Conservation (phyloP, 2,888 invertebrate species). For the Nomada ruficornis region DNA sequence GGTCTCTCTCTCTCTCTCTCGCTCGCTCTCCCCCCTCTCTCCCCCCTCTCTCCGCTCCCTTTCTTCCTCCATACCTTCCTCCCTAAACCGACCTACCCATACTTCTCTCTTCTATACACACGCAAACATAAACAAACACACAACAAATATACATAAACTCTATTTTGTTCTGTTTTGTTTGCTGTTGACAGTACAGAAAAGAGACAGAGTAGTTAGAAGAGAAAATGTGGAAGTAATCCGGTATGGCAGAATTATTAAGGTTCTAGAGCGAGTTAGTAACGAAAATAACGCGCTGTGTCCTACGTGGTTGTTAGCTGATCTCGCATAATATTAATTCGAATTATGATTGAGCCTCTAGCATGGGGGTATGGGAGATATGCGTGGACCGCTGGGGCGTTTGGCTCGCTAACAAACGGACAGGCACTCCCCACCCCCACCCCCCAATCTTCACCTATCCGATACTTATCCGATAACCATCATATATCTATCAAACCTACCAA, state of each 20-base stretch:
- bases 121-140: neutral
- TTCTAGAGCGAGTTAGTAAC: slow-evolving; percentile 18
- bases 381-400: slow-evolving; percentile 84
- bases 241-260: slow-evolving; percentile 8
- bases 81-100: no score
- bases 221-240: slow-evolving; percentile 70
- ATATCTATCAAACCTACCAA: neutral
- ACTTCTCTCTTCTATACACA: neutral
- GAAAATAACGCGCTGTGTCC: slow-evolving; percentile 36
- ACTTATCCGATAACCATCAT: neutral
- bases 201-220: slow-evolving; percentile 62
- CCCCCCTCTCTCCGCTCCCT: slow-evolving; percentile 19
- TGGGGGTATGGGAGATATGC: slow-evolving; percentile 83
- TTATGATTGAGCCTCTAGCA: slow-evolving; percentile 82
- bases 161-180: slow-evolving; percentile 47
- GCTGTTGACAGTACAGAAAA: slow-evolving; percentile 42
- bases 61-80: neutral
- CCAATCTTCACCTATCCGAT: neutral
- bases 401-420: slow-evolving; percentile 85
- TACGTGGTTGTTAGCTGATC: slow-evolving; percentile 45
- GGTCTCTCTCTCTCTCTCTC: slow-evolving; percentile 3
- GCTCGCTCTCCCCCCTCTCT: no score
- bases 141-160: slow-evolving; percentile 16
- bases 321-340: slow-evolving; percentile 60
- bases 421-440: slow-evolving; percentile 80